Base-by-base conservation (phyloP, 2,113 vertebrate species). In the Cyprinodon variegatus region DNA sequence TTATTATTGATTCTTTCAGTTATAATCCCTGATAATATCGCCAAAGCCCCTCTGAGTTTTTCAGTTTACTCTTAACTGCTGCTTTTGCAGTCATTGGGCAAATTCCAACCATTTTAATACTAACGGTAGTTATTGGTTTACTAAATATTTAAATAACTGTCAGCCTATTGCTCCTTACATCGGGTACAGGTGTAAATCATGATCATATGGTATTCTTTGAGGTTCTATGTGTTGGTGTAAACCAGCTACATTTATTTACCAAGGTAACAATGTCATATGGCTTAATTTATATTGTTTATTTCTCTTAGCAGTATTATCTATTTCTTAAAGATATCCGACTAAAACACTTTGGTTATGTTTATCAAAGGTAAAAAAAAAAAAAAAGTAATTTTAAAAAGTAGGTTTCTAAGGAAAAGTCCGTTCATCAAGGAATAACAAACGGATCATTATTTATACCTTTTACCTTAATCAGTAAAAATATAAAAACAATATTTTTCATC, bases 1-100 rank as follows among this genome's bases (percentile, higher is more conserved):
- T 79, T 82, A 79, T 39, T 70, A 78, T 57, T 71, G 60, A 6
- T 46, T 79, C 75, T 79, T 80, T 81, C 60, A 77, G 53, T 77
- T 62, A 62, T 74, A 69, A 73, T 66, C 43, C 38, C 62, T 65
- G 59, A 45, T 43, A 17, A 53, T 68, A 48, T 72, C 73, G 68
- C 61, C 77, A 12, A 12, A 61, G 67, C 65, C 39, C 40, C 0
- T 0, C 71, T 60, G 66, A 48, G 53, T 68, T 57, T 88, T 86
- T 89, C 45, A 80, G 15, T 82, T 48, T 45, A 3, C 46, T 36
- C 41, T 70, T 37, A 40, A 59, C 60, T 59, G 40, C 57, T 15
- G 73, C 78, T 43, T 3, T 48, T 1, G 22, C 17, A 17, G 20
- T 15, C 20, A 9, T 57, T 65, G 22, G 59, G 60, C 8, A 74